Conservation (phyloP, 2,797 vertebrate species). For the Siniperca obscura region DNA sequence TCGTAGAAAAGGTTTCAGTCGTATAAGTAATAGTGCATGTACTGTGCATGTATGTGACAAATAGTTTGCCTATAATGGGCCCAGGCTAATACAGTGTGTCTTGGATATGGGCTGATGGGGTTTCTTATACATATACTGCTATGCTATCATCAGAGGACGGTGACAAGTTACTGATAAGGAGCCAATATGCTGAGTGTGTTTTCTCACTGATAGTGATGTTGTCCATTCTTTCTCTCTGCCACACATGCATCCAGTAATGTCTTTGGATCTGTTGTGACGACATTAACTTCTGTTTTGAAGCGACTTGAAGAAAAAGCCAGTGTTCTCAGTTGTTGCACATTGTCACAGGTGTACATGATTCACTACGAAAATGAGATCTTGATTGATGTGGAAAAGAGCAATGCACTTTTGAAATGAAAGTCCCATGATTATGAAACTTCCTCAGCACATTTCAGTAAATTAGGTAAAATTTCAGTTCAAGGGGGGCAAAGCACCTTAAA, state of each 20-base stretch:
- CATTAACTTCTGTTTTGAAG: not conserved
- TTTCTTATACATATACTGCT: not conserved
- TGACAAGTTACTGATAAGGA: constrained; percentile 49
- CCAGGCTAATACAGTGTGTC: not conserved
- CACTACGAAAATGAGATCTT: not conserved
- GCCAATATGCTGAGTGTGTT: constrained; percentile 41
- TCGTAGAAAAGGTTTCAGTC: too few species aligned
- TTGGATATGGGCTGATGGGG: constrained; percentile 1
- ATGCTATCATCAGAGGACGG: not conserved
- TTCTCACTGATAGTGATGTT: constrained; percentile 34
- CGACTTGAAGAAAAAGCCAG: not conserved
- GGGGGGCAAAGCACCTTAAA: not conserved
- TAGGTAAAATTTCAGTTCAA: not conserved
- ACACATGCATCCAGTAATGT: not conserved
- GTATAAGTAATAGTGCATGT: too few species aligned
- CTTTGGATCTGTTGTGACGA: not conserved
- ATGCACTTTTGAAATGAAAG: constrained; percentile 28
- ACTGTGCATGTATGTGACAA: not conserved
- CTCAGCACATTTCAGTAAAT: constrained; percentile 19
- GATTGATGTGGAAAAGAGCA: not conserved
- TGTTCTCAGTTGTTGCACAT: not conserved
- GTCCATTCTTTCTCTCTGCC: not conserved
- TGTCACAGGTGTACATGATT: not conserved
- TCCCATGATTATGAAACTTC: constrained; percentile 52
- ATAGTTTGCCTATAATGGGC: not conserved